phyloP scores from a whole-genome alignment of 2,113 vertebrate genomes.

The Condylura cristata region DNA sequence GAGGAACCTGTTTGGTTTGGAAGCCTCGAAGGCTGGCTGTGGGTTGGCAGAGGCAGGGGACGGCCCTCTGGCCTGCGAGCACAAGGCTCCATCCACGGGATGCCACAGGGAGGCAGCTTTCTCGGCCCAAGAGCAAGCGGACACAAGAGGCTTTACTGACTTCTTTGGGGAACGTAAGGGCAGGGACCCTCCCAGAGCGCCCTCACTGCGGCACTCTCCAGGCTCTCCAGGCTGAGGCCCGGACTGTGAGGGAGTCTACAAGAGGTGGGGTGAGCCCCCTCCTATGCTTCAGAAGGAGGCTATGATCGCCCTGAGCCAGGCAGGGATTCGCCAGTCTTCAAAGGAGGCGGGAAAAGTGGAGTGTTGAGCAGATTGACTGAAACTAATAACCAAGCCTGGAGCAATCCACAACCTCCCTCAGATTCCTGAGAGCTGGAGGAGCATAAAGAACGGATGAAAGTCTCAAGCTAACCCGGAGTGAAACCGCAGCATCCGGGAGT shows the following conservation, averaged over 20 bases:
- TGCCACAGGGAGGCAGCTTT: too few species aligned
- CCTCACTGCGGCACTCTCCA: background rate
- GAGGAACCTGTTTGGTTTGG: too few species aligned
- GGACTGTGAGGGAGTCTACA: background rate
- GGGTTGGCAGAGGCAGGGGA: too few species aligned
- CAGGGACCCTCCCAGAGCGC: background rate
- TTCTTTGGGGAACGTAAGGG: too few species aligned
- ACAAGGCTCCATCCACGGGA: too few species aligned
- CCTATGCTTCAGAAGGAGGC: background rate
- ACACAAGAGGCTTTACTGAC: too few species aligned
- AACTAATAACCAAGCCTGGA: background rate
- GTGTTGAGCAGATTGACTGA: background rate
- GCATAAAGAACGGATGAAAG: slow-evolving; percentile 21
- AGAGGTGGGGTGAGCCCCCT: background rate
- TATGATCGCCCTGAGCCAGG: background rate
- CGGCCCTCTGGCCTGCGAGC: too few species aligned
- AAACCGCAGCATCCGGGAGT: slow-evolving; percentile 2
- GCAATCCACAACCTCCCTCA: background rate
- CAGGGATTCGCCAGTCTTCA: background rate
- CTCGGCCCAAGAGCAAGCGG: too few species aligned
- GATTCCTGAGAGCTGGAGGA: background rate
- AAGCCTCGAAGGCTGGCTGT: too few species aligned
- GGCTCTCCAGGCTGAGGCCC: background rate
- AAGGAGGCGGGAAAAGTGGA: background rate
- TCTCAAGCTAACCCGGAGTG: background rate